Base-by-base conservation (phyloP, 2,797 vertebrate genomes). In the Brachyalestes nurse region DNA sequence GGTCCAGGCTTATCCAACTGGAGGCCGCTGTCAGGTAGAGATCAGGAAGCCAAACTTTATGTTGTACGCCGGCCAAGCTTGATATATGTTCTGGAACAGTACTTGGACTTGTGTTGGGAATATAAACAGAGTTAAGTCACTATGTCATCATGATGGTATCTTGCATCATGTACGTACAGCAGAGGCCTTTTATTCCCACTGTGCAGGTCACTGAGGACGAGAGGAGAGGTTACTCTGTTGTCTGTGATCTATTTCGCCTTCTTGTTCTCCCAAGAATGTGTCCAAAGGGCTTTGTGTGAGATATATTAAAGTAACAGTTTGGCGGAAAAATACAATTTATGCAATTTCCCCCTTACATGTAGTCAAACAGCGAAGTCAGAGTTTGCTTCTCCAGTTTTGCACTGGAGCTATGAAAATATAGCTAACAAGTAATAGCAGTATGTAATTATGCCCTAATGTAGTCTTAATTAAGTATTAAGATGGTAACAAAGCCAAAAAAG, bases 61-160 rank as follows among this genome's bases (percentile, higher is more conserved):
- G 0, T 51, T 75, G 76, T 72, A 72, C 62, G 19, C 34, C 45
- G 47, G 61, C 72, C 69, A 61, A 72, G 19, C 60, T 28, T 79
- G 76, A 80, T 84, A 79, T 81, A 77, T 80, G 60, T 71, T 58
- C 67, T 58, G 73, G 28, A 82, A 70, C 55, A 71, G 62, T 16
- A 34, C 75, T 51, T 62, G 73, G 71, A 74, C 16, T 57, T 74
- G 64, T 62, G 25, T 64, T 28, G 65, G 9, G 38, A 42, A 69
- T 74, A 66, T 73, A 73, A 80, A 74, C 69, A 80, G 58, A 77
- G 73, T 72, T 77, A 77, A 79, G 77, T 75, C 72, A 55, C 77
- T 81, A 57, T 78, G 70, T 64, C 78, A 78, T 77, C 66, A 71
- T 23, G 42, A 69, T 12, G 62, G 25, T 78, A 67, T 82, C 66